Evolutionary conservation across 2,797 vertebrate genomes (phyloP), one percentile per base, ranked within the genome.

Genomic region (Lacerta bilineata): DNA sequence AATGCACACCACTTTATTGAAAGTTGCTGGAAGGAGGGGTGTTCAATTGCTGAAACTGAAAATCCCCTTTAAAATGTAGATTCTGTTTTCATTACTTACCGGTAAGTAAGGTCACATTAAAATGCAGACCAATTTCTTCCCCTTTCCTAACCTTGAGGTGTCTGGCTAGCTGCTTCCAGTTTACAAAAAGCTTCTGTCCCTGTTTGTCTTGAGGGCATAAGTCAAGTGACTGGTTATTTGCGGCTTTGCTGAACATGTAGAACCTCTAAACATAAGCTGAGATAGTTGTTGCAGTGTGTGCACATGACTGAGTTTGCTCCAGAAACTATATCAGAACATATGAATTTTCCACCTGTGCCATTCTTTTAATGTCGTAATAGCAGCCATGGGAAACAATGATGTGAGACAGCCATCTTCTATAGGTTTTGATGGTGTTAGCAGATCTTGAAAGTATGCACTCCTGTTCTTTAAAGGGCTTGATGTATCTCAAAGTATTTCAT

Each of bases 401-500:
- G 25, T 27, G 18, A 66, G 27, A 29, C n/a, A 15, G 20, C 68
- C 20, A 33, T 18, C 3, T 25, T 36, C 18, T 8, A 1, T 55
- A 43, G 27, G 11, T 80, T 55, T 61, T 43, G 39, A 27, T 91
- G 27, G 68, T 71, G 69, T 1, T 3, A 11, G 81, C 86, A 93
- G 92, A 83, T 23, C 36, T 33, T 41, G 29, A 39, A 87, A 93
- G 61, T 72, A 74, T 46, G 79, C 77, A 6, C 8, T 11, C 5
- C 50, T 78, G 1, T 36, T 91, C 50, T 50, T 43, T n/a, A n/a
- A 84, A 84, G 75, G 9, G 59, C 7, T 92, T 39, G 5, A 88
- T 90, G 46, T 61, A 25, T 6, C 61, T 84, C 1, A 1, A 0
- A 87, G 43, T 33, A 79, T 33, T 15, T 55, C 50, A 55, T 55